Evolutionary conservation across 1,140 invertebrate genomes (phyloP).

Genomic region (Caenorhabditis briggsae): DNA sequence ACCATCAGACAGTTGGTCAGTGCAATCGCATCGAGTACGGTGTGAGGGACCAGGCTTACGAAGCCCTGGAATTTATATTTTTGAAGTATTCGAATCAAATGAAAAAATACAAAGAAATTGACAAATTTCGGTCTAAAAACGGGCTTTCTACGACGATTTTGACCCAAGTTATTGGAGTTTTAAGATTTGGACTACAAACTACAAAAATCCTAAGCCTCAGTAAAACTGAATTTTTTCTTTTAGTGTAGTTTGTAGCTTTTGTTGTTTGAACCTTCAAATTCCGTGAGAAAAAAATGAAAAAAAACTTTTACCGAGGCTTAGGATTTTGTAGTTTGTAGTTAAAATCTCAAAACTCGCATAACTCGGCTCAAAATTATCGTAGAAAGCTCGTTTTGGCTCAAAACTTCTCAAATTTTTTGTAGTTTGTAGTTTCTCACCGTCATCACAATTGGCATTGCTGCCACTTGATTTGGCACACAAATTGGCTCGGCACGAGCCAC

Average conservation of each 20-base stretch:
- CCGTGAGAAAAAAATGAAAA: too few species aligned
- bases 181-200: too few species aligned
- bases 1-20: background rate
- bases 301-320: too few species aligned
- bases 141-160: too few species aligned
- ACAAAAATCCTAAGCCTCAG: too few species aligned
- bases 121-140: background rate
- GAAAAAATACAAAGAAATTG: background rate
- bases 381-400: background rate
- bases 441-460: slow-evolving; percentile 1
- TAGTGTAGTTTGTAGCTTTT: too few species aligned
- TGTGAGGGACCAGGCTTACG: background rate
- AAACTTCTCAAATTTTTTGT: background rate
- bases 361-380: too few species aligned
- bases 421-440: slow-evolving; percentile 1
- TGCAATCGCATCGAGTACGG: background rate
- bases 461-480: slow-evolving; percentile 6
- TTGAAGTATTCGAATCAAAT: background rate
- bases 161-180: too few species aligned
- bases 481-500: background rate
- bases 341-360: background rate
- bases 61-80: background rate
- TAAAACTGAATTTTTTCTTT: too few species aligned
- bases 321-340: too few species aligned
- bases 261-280: too few species aligned